phyloP scores from a whole-genome alignment of 2,113 vertebrate species.

The Mustelus asterias region DNA sequence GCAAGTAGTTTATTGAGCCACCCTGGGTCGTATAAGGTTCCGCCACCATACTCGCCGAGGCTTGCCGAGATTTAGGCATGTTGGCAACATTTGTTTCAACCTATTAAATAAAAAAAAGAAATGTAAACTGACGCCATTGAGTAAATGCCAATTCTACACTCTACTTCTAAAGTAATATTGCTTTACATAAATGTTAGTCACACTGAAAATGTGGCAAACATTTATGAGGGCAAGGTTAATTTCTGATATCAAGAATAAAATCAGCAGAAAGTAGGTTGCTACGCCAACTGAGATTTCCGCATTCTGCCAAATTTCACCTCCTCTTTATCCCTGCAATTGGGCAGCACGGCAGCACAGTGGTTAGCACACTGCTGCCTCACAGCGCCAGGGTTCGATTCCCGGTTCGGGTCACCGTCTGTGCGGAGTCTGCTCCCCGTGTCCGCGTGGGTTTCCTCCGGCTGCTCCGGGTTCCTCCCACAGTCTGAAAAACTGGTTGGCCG shows the following conservation, averaged over 20 bases:
- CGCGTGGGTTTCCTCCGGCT: too few species aligned
- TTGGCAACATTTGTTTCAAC: conserved; percentile 51
- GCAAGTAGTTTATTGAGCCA: conserved; percentile 56
- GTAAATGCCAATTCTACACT: not conserved
- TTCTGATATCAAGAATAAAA: not conserved
- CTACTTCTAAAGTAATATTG: not conserved
- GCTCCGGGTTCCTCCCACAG: too few species aligned
- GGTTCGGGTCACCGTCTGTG: too few species aligned
- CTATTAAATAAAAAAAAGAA: conserved; percentile 46
- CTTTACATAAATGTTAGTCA: not conserved
- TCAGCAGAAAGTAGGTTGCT: not conserved
- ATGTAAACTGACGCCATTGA: not conserved
- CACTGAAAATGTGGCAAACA: not conserved
- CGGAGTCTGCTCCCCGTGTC: too few species aligned
- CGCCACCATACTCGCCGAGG: conserved; percentile 47
- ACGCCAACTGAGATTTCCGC: too few species aligned
- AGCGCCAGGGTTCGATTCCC: too few species aligned
- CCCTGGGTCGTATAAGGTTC: conserved; percentile 49
- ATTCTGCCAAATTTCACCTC: not conserved
- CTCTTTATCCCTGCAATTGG: not conserved
- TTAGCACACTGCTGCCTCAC: too few species aligned
- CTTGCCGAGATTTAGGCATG: conserved; percentile 57
- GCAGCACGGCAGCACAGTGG: too few species aligned
- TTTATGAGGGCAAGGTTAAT: not conserved
- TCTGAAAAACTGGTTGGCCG: too few species aligned